phyloP scores from a whole-genome alignment of 1,140 invertebrate species.

The Drosophila yakuba region DNA sequence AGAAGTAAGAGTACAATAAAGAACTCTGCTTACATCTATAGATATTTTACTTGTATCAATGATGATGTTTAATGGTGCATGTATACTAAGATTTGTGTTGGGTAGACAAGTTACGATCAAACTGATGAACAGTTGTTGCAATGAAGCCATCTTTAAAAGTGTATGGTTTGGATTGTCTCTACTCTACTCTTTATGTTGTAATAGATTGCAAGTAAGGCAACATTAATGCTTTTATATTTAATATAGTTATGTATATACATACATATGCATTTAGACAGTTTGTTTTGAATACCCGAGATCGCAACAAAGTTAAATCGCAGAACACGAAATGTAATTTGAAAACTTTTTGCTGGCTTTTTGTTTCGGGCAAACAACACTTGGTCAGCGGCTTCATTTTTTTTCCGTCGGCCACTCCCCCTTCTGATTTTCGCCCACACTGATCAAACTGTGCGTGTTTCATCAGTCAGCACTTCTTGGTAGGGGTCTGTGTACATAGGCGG shows the following conservation, averaged over 20 bases:
- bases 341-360: slow-evolving; percentile 48
- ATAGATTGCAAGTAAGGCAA: too few relatives aligned
- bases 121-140: too few relatives aligned
- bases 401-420: slow-evolving; percentile 1
- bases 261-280: too few relatives aligned
- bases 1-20: neutral
- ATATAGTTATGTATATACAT: too few relatives aligned
- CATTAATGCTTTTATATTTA: too few relatives aligned
- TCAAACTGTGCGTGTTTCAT: slow-evolving; percentile 41
- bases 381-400: slow-evolving; percentile 33
- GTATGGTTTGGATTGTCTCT: neutral
- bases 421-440: slow-evolving; percentile 23
- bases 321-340: slow-evolving; percentile 66
- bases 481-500: slow-evolving; percentile 8
- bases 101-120: too few relatives aligned
- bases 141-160: too few relatives aligned
- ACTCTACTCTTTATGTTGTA: neutral
- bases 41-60: too few relatives aligned
- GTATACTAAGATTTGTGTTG: too few relatives aligned
- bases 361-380: slow-evolving; percentile 47
- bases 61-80: too few relatives aligned
- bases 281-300: neutral
- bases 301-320: slow-evolving; percentile 28
- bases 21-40: neutral
- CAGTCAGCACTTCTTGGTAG: slow-evolving; percentile 31